Evolutionary conservation across 2,113 vertebrate species (phyloP).

Genomic region (Aythya baeri): DNA sequence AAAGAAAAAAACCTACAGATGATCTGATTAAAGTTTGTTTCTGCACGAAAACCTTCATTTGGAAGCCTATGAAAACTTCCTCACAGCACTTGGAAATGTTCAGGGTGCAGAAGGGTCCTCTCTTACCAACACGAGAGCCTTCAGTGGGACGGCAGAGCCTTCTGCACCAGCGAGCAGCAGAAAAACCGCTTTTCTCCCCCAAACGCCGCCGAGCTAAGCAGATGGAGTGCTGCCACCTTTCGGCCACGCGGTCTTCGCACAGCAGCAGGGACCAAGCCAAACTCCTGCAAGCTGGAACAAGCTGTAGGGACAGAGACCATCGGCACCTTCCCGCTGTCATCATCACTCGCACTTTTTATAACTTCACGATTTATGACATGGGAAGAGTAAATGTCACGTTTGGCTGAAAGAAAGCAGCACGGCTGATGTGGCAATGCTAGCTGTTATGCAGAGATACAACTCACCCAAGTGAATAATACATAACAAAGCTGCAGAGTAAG

Average conservation of each 20-base stretch:
- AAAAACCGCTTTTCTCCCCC: neutral
- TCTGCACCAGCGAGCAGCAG: neutral
- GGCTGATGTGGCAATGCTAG: neutral
- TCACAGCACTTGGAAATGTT: neutral
- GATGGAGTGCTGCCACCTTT: constrained; percentile 4
- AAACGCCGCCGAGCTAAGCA: neutral
- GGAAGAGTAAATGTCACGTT: neutral
- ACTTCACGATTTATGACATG: fast-evolving
- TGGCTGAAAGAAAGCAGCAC: neutral
- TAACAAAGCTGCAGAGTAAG: neutral
- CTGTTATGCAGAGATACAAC: fast-evolving
- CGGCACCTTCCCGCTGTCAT: neutral
- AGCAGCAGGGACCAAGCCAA: neutral
- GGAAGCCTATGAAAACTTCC: neutral
- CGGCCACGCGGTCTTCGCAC: neutral
- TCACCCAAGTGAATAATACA: neutral
- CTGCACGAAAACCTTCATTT: neutral
- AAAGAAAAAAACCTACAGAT: neutral
- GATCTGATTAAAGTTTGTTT: neutral
- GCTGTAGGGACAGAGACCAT: neutral
- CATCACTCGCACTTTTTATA: neutral
- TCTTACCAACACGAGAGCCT: neutral
- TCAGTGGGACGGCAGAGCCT: neutral
- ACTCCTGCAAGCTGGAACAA: neutral
- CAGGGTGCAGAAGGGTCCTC: neutral